These are phyloP conservation scores for Spisula solida DNA, from an alignment of 2,888 invertebrate species.

Conservation along the genomic window DNA sequence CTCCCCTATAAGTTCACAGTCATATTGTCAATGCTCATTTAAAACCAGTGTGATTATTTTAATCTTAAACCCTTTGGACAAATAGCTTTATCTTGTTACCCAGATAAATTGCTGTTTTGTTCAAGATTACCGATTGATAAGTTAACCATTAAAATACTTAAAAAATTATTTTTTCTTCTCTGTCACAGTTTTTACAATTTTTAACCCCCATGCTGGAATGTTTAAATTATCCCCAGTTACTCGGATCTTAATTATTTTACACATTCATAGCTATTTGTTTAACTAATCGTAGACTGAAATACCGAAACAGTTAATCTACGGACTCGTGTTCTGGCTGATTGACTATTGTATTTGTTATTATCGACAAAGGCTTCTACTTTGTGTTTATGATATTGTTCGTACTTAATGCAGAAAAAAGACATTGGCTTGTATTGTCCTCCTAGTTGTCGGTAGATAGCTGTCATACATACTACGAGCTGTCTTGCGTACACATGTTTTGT, in stretches of 20 bases:
- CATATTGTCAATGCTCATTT: slow-evolving; percentile 25
- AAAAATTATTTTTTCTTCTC: slow-evolving; percentile 12
- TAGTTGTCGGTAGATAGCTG: slow-evolving; percentile 4
- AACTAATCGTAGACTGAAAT: slow-evolving; percentile 56
- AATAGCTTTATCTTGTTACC: slow-evolving; percentile 20
- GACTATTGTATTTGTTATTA: slow-evolving; percentile 49
- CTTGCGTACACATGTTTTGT: slow-evolving; percentile 49
- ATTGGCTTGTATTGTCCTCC: slow-evolving; percentile 41
- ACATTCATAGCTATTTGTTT: slow-evolving; percentile 55
- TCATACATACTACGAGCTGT: slow-evolving; percentile 28
- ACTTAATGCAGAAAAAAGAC: slow-evolving; percentile 47
- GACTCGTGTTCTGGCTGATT: slow-evolving; percentile 55
- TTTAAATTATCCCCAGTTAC: slow-evolving; percentile 11
- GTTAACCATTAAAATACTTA: slow-evolving; percentile 43
- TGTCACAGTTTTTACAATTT: slow-evolving; percentile 1
- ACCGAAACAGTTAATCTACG: slow-evolving; percentile 64
- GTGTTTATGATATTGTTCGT: slow-evolving; percentile 53
- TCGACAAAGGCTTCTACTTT: slow-evolving; percentile 53
- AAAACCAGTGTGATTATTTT: not conserved
- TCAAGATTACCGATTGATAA: not conserved
- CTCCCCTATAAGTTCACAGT: not conserved
- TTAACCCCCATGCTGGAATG: slow-evolving; percentile 26
- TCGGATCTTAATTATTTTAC: slow-evolving; percentile 49
- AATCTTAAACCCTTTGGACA: slow-evolving; percentile 17
- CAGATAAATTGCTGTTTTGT: slow-evolving; percentile 21